Evolutionary conservation across 2,797 vertebrate species (phyloP).

Genomic region (Ambastaia sidthimunki): DNA sequence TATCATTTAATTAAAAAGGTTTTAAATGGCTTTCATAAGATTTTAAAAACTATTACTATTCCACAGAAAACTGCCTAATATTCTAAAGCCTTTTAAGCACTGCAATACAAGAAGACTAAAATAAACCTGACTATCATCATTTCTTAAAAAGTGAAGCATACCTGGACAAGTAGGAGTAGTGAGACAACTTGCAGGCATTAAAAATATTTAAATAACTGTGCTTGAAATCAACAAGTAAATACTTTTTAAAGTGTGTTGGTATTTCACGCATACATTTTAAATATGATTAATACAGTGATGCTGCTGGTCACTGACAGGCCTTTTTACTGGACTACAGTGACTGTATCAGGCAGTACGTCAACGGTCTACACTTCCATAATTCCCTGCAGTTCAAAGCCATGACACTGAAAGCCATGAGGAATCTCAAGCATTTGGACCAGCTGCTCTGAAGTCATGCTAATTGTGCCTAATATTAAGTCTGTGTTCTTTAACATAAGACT

Average conservation of each 20-base stretch:
- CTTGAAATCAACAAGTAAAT: conserved; percentile 7
- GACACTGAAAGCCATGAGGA: conserved; percentile 54
- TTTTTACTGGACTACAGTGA: not conserved
- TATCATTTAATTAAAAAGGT: not conserved
- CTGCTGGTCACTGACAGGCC: too few species aligned
- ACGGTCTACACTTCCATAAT: not conserved
- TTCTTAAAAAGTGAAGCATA: not conserved
- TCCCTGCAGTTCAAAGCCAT: conserved; percentile 28
- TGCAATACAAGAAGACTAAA: not conserved
- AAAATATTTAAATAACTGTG: not conserved
- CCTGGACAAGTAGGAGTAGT: conserved; percentile 47
- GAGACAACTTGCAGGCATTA: conserved; percentile 73
- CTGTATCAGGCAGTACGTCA: not conserved
- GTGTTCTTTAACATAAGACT: not conserved
- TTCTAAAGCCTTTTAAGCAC: not conserved
- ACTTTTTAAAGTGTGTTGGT: not conserved
- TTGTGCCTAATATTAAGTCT: conserved; percentile 38
- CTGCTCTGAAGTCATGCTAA: conserved; percentile 47
- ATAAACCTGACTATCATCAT: not conserved
- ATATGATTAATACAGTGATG: too few species aligned
- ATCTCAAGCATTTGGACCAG: conserved; percentile 64
- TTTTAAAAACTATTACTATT: not conserved
- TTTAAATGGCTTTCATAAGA: not conserved
- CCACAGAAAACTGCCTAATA: not conserved
- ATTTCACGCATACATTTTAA: too few species aligned